Evolutionary conservation across 2,113 vertebrate genomes (phyloP), one percentile per base, ranked within the genome.

Genomic region (Aldabrachelys gigantea): DNA sequence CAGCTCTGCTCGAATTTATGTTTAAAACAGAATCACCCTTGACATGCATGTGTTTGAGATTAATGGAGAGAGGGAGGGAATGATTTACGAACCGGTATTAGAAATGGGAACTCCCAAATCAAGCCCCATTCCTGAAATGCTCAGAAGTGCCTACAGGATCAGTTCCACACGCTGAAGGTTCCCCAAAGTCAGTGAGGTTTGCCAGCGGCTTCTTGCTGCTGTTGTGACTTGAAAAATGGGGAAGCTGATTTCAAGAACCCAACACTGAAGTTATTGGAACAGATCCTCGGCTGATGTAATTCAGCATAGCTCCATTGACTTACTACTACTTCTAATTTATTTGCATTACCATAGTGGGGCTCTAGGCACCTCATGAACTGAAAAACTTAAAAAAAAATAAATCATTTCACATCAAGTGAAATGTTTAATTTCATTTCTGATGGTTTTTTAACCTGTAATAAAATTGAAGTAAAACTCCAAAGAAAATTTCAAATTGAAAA

Each of bases 21-120:
- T 96, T 97, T 92, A 95, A 96, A 96, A 94, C 80, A 53, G 79
- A 90, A 89, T 89, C 19, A 87, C 94, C 49, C 75, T 89, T 91
- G 69, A 95, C 94, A 62, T 84, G 1, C 87, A 89, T 86, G 87
- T 44, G 89, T 81, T 13, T 41, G 56, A 93, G 44, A 82, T 81
- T 89, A 50, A 47, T 89, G 69, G 10, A 80, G 24, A 2, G 50
- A n/a, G 83, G 84, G 59, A 65, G 11, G 87, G 95, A 96, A 94
- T 25, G 44, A 8, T 86, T 93, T 88, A 12, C 62, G 22, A 89
- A 84, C 49, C 49, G 11, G 3, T 91, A 62, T 57, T 35, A 84
- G 29, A 0, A 89, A 3, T 3, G 49, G 21, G 88, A 93, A 16
- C 57, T 95, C 83, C 25, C 82, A 86, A 84, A 52, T 50, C 89